Percentiles rank a stretch among this genome's conserved stretches.
Evolutionary conservation across 2,797 vertebrate genomes (phyloP).

Genomic region (Micrastur ruficollis): DNA sequence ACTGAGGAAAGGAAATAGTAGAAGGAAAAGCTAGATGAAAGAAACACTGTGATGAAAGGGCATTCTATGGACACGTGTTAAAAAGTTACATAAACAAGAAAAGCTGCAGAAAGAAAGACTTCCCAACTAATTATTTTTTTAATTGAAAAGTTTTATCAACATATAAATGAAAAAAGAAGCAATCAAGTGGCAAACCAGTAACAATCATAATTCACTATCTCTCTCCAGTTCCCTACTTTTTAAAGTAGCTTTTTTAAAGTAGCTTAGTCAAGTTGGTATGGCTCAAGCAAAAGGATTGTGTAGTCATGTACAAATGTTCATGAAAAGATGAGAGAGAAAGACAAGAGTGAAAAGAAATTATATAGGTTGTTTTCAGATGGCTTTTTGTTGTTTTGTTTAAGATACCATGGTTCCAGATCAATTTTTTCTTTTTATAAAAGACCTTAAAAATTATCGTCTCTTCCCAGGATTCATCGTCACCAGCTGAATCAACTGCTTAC

Average conservation of each 20-base stretch:
- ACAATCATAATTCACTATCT: background rate
- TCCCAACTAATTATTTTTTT: background rate
- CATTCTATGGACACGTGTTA: background rate
- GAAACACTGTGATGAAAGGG: background rate
- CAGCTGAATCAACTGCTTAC: background rate
- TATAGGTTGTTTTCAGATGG: background rate
- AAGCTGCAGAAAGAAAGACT: background rate
- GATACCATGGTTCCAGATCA: background rate
- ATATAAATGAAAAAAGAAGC: background rate
- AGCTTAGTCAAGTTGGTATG: background rate
- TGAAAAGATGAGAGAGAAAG: background rate
- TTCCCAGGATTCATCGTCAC: background rate
- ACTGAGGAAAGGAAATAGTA: background rate
- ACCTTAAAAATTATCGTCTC: background rate
- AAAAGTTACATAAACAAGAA: background rate
- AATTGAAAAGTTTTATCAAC: background rate
- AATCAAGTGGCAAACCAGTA: background rate
- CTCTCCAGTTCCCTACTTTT: background rate
- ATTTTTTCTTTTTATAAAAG: background rate
- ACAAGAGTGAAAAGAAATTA: background rate
- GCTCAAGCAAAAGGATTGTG: background rate
- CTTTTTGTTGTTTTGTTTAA: background rate
- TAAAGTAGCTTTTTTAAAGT: background rate
- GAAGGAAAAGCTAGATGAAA: background rate
- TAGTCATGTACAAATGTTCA: background rate